A percentile compares a stretch with the other conserved stretches of the same genome.
Evolutionary conservation across 2,888 invertebrate species (phyloP).

Genomic region (Pteria penguin): DNA sequence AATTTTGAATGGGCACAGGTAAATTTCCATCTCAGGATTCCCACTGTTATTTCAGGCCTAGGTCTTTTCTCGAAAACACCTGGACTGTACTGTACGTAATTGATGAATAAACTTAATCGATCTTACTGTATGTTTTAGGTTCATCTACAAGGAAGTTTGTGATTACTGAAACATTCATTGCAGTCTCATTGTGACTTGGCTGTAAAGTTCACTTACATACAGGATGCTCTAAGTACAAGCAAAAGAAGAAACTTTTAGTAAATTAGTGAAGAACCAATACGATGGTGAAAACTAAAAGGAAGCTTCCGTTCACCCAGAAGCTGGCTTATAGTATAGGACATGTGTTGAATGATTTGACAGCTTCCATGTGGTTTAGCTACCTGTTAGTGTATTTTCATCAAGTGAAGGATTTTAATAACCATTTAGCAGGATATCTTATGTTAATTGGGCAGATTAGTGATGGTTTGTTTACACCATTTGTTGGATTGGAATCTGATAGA

Average conservation of each 20-base stretch:
- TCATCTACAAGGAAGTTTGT: too few species aligned
- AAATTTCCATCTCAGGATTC: too few species aligned
- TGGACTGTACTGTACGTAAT: too few species aligned
- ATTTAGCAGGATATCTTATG: conserved; percentile 81
- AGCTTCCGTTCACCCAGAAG: conserved; percentile 48
- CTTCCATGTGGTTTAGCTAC: conserved; percentile 97
- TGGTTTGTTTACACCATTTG: conserved; percentile 91
- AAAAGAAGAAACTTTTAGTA: background rate
- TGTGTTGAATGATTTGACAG: conserved; percentile 94
- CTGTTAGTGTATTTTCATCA: conserved; percentile 89
- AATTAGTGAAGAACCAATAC: background rate
- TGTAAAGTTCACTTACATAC: too few species aligned
- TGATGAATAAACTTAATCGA: too few species aligned
- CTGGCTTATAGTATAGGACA: conserved; percentile 87
- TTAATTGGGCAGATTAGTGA: conserved; percentile 91
- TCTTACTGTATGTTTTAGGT: too few species aligned
- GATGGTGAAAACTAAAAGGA: background rate
- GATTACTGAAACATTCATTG: too few species aligned
- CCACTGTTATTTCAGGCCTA: too few species aligned
- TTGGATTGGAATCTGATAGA: conserved; percentile 91
- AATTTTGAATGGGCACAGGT: too few species aligned
- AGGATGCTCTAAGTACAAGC: too few species aligned
- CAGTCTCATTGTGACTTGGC: too few species aligned
- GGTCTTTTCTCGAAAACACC: too few species aligned
- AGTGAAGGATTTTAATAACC: conserved; percentile 80